Percentiles rank a stretch among this genome's conserved stretches.
These are phyloP conservation scores for Chelonus insularis DNA, from an alignment of 1,140 invertebrate genomes.

Conservation along the genomic window DNA sequence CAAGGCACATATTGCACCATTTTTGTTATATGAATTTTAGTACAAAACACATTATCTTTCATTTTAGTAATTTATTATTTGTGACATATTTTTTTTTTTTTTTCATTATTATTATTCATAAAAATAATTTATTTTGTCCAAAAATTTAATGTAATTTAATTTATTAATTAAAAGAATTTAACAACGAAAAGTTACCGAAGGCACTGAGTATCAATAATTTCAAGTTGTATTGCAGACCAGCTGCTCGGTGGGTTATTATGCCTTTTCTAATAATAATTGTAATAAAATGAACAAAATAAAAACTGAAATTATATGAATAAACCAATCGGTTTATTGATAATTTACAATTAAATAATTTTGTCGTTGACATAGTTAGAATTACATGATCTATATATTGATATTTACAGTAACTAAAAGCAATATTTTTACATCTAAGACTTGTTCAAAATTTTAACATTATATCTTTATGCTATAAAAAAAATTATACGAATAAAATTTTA, in stretches of 20 bases:
- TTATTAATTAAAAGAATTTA: not conserved
- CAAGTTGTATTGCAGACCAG: constrained; percentile 51
- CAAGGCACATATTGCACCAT: no score
- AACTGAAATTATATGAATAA: constrained; percentile 11
- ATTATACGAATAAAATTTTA: constrained; percentile 10
- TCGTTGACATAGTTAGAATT: constrained; percentile 35
- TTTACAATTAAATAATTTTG: constrained; percentile 45
- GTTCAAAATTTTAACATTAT: no score
- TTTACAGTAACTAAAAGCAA: no score
- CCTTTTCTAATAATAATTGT: no score
- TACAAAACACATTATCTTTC: no score
- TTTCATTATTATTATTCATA: no score
- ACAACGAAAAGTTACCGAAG: constrained; percentile 29
- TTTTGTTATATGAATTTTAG: no score
- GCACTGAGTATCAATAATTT: constrained; percentile 29
- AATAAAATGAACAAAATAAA: constrained; percentile 20
- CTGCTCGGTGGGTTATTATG: constrained; percentile 50
- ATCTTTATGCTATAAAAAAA: no score
- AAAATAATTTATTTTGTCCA: no score
- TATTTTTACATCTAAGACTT: constrained; percentile 11
- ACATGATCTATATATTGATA: constrained; percentile 48
- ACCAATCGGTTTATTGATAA: constrained; percentile 12
- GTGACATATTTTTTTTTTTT: no score
- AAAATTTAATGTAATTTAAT: no score
- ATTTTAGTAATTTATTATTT: no score